A percentile compares a stretch with the other conserved stretches of the same genome.
Evolutionary conservation across 1,140 invertebrate species (phyloP).

Genomic region (Venturia canescens): DNA sequence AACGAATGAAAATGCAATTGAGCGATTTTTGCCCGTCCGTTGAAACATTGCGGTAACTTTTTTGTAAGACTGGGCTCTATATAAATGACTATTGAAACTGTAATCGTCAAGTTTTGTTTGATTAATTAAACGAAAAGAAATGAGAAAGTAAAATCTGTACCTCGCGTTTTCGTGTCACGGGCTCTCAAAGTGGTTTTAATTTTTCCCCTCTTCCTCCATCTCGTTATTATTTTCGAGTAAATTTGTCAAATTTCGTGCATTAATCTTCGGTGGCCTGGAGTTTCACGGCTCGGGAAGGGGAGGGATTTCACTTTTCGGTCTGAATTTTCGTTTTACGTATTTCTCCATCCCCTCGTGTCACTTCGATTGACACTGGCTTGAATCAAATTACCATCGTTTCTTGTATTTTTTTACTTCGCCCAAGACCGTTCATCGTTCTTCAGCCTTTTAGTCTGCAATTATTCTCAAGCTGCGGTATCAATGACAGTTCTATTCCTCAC

Average conservation of each 20-base stretch:
- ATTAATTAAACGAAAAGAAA: constrained; percentile 65
- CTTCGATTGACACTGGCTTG: not conserved
- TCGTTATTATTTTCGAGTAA: not conserved
- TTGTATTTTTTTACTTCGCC: constrained; percentile 48
- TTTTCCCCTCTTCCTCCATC: not conserved
- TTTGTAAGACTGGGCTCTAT: constrained; percentile 78
- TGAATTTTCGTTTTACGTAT: constrained; percentile 42
- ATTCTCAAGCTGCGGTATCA: constrained; percentile 59
- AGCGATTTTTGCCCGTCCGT: constrained; percentile 74
- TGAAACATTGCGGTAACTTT: constrained; percentile 75
- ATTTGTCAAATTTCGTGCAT: constrained; percentile 41
- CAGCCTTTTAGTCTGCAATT: constrained; percentile 54
- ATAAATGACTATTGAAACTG: constrained; percentile 76
- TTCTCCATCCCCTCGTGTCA: not conserved
- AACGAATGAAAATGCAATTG: constrained; percentile 62
- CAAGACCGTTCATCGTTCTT: constrained; percentile 55
- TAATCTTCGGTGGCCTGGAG: constrained; percentile 8
- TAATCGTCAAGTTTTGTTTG: constrained; percentile 71
- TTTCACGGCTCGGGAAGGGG: no score
- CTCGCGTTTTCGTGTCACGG: constrained; percentile 52
- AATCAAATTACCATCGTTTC: no score
- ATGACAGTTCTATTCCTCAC: constrained; percentile 25
- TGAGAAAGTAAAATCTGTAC: constrained; percentile 55
- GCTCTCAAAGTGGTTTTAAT: constrained; percentile 51
- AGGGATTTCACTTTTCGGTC: constrained; percentile 27